phyloP scores from a whole-genome alignment of 2,113 vertebrate species.

The Oophaga pumilio region DNA sequence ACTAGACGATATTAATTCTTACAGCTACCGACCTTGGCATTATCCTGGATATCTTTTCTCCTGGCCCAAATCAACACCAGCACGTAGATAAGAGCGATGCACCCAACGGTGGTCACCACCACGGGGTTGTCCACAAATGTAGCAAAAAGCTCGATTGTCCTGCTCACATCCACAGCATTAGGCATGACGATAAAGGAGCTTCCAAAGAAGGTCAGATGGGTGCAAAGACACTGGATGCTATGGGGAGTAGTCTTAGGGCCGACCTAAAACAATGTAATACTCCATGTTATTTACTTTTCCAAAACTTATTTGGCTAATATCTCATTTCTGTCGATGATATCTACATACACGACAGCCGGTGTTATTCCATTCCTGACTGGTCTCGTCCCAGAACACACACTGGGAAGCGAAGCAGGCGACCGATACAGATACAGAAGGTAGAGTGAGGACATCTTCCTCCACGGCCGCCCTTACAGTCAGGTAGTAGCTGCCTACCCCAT shows the following conservation, averaged over 20 bases:
- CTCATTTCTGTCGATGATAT: neutral
- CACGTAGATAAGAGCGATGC: slow-evolving; percentile 82
- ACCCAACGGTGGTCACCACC: slow-evolving; percentile 86
- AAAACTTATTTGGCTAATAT: neutral
- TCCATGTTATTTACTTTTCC: neutral
- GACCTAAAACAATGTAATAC: slow-evolving; percentile 73
- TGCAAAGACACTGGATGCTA: slow-evolving; percentile 88
- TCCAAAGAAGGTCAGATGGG: slow-evolving; percentile 91
- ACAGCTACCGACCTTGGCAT: slow-evolving; percentile 79
- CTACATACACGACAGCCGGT: slow-evolving; percentile 84
- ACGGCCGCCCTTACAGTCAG: slow-evolving; percentile 76
- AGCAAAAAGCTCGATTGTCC: slow-evolving; percentile 83
- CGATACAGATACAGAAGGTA: slow-evolving; percentile 70
- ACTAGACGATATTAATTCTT: neutral
- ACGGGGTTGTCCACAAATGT: slow-evolving; percentile 89
- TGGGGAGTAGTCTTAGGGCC: slow-evolving; percentile 78
- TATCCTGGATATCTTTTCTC: slow-evolving; percentile 87
- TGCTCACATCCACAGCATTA: slow-evolving; percentile 81
- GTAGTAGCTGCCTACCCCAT: slow-evolving; percentile 80
- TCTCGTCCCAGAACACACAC: slow-evolving; percentile 90
- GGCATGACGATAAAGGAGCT: slow-evolving; percentile 91
- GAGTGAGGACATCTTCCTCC: slow-evolving; percentile 68
- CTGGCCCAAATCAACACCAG: slow-evolving; percentile 85
- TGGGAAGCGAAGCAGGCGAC: slow-evolving; percentile 81
- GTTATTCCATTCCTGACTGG: slow-evolving; percentile 76